Evolutionary conservation across 2,888 invertebrate species (phyloP).

Genomic region (Leuctra nigra): DNA sequence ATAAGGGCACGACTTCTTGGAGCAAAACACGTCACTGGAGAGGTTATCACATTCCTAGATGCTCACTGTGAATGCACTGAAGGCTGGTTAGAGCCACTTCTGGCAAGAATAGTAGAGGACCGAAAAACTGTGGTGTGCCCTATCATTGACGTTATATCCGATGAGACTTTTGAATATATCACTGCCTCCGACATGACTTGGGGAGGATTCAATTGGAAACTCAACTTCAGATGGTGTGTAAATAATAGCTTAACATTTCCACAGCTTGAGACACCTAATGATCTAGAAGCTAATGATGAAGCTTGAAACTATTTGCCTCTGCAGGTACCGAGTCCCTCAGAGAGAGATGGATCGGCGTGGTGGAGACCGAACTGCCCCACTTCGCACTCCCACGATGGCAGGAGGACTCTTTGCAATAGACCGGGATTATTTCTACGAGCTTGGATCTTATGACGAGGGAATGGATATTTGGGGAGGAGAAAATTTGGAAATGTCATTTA

Average conservation of each 20-base stretch:
- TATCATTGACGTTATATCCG: constrained; percentile 97
- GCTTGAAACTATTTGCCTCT: constrained; percentile 10
- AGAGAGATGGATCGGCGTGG: constrained; percentile 91
- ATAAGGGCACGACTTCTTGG: constrained; percentile 93
- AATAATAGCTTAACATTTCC: no score
- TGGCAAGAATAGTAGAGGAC: constrained; percentile 87
- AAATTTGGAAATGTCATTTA: constrained; percentile 91
- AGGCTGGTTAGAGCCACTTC: constrained; percentile 96
- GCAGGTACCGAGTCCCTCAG: constrained; percentile 94
- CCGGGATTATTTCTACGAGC: constrained; percentile 92
- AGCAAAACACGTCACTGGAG: constrained; percentile 85
- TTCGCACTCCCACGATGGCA: constrained; percentile 97
- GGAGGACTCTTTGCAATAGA: constrained; percentile 95
- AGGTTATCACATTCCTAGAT: constrained; percentile 93
- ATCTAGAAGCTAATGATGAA: no score
- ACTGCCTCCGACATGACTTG: constrained; percentile 99
- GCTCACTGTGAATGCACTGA: constrained; percentile 98
- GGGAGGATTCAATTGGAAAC: constrained; percentile 99
- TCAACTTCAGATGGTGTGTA: constrained; percentile 99
- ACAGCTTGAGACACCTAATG: no score
- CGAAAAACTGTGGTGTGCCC: constrained; percentile 94
- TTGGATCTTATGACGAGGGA: constrained; percentile 97
- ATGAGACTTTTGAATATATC: constrained; percentile 98
- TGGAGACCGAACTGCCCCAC: constrained; percentile 85
- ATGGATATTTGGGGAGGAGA: constrained; percentile 99